These are phyloP conservation scores for Lophius piscatorius DNA, from an alignment of 2,113 vertebrate species.

Conservation along the genomic window DNA sequence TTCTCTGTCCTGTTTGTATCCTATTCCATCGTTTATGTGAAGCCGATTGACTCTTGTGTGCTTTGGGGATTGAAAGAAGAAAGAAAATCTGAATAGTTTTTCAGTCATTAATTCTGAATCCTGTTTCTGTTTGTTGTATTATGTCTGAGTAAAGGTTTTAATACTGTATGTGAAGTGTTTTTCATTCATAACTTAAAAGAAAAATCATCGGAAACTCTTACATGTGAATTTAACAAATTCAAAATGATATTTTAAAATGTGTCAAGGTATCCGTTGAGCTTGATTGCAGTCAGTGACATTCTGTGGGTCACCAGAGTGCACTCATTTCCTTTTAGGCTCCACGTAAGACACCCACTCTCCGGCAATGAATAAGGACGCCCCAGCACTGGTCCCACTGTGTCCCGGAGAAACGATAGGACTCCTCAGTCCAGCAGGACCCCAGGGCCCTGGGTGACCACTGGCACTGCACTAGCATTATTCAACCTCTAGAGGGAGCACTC, in stretches of 20 bases:
- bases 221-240: not conserved
- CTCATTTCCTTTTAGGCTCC: constrained; percentile 3
- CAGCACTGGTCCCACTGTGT: not conserved
- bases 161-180: constrained; percentile 63
- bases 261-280: not conserved
- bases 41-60: constrained; percentile 70
- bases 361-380: not conserved
- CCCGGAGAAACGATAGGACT: not conserved
- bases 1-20: constrained; percentile 63
- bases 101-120: constrained; percentile 77
- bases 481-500: constrained; percentile 74
- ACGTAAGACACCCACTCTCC: no score
- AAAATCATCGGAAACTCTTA: no score
- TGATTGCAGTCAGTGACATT: not conserved
- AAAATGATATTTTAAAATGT: not conserved
- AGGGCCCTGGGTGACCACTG: constrained; percentile 63
- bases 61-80: constrained; percentile 67
- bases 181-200: constrained; percentile 20
- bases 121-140: constrained; percentile 81
- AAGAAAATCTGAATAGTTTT: constrained; percentile 63
- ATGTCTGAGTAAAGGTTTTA: constrained; percentile 81
- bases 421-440: constrained; percentile 83
- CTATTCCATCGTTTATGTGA: constrained; percentile 58
- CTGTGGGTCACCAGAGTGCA: not conserved
- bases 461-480: constrained; percentile 28